Base-by-base conservation (phyloP, 1,140 invertebrate genomes). In the Dendrolimus punctatus region DNA sequence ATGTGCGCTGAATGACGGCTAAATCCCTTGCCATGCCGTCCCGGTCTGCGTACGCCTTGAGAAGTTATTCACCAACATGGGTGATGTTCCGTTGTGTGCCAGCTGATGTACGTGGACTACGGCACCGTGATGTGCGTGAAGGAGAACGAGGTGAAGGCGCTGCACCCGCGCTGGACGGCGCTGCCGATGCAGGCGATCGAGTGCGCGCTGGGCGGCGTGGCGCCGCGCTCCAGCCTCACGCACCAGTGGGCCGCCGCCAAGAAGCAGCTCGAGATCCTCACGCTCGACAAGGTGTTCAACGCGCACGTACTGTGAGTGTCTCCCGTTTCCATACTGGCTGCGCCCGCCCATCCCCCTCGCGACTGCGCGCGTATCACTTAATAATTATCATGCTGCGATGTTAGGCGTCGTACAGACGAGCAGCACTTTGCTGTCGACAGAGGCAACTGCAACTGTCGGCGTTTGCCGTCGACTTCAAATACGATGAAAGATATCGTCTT, bases 41-140 rank as follows among this genome's bases (percentile, higher is more conserved):
- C n/a, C n/a, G n/a, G n/a, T n/a, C n/a, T n/a, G n/a, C n/a, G n/a
- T n/a, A n/a, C n/a, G n/a, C n/a, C n/a, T n/a, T n/a, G n/a, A n/a
- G n/a, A n/a, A n/a, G n/a, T n/a, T n/a, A n/a, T n/a, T n/a, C n/a
- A n/a, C n/a, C n/a, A n/a, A n/a, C n/a, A n/a, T n/a, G n/a, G n/a
- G n/a, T n/a, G n/a, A n/a, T n/a, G n/a, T n/a, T n/a, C n/a, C 23
- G 9, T n/a, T 3, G 9, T 5, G 5, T 53, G n/a, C 2, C 57
- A 84, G 80, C 73, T 84, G 48, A 60, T 65, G 49, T 82, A 84
- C 68, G 59, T 85, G 8, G 81, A 85, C 69, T 85, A 80, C 70
- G 81, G 81, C 62, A 80, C 76, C 58, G 53, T 60, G n/a, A 49
- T 80, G 46, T 79, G 71, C 66, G 71, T 82, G 56, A 68, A 71